Percentiles rank a stretch among this genome's conserved stretches.
Conservation (phyloP, 2,113 vertebrate species). For the Macrotis lagotis region DNA sequence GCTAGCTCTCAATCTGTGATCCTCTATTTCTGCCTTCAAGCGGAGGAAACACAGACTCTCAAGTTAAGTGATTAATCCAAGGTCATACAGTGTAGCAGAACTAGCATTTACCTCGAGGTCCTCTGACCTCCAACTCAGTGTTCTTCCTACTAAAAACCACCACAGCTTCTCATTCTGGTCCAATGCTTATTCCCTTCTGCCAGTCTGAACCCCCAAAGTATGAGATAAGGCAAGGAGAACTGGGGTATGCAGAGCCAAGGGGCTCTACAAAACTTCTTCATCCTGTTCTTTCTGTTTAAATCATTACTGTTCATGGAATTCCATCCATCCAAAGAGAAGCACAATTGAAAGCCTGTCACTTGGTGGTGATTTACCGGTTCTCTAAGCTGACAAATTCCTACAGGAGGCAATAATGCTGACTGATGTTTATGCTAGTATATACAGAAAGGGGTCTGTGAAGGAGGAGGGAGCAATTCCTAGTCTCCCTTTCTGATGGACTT, state of each 20-base stretch:
- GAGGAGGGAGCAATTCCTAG: slow-evolving; percentile 10
- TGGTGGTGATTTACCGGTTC: slow-evolving; percentile 7
- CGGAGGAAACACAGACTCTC: not conserved
- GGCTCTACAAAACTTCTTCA: not conserved
- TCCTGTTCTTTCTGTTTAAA: not conserved
- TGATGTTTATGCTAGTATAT: not conserved
- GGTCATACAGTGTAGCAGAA: not conserved
- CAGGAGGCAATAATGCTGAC: not conserved
- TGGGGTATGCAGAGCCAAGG: not conserved
- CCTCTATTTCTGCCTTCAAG: not conserved
- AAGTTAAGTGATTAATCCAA: not conserved
- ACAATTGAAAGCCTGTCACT: slow-evolving; percentile 1
- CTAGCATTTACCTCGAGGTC: not conserved
- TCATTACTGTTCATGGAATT: slow-evolving; percentile 7
- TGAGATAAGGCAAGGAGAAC: not conserved
- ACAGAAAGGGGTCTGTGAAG: not conserved
- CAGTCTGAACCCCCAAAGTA: not conserved
- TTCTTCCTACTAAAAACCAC: not conserved
- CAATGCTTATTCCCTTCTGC: not conserved
- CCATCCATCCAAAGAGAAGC: slow-evolving; percentile 26
- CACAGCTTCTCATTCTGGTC: not conserved
- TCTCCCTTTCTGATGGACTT: not conserved
- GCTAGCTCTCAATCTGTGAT: not conserved
- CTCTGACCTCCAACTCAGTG: not conserved
- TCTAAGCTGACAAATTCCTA: not conserved